Percentiles rank a stretch among this genome's conserved stretches.
These are phyloP conservation scores for Hydropsyche betteni DNA, from an alignment of 2,888 invertebrate species.

Conservation along the genomic window DNA sequence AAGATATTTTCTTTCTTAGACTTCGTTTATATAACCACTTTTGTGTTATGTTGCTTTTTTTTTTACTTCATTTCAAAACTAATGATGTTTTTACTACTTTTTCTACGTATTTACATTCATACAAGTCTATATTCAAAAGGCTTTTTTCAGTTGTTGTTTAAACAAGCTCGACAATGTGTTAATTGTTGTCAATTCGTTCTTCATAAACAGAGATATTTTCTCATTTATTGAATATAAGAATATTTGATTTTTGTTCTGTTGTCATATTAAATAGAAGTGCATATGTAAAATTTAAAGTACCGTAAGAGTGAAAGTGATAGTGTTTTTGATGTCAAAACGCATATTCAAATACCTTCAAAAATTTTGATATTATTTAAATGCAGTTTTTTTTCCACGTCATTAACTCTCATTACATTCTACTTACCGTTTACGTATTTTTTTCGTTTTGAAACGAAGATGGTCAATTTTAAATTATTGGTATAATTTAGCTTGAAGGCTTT, in stretches of 20 bases:
- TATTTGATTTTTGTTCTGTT: no score
- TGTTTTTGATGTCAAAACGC: background rate
- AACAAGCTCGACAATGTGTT: no score
- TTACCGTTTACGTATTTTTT: background rate
- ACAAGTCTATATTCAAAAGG: background rate
- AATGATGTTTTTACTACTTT: background rate
- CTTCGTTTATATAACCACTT: background rate
- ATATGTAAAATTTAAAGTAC: background rate
- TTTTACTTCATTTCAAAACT: background rate
- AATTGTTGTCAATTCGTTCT: background rate
- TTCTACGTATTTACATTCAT: background rate
- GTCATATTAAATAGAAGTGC: background rate
- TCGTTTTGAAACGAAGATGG: slow-evolving; percentile 6
- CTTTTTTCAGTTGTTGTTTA: background rate
- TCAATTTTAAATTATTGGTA: slow-evolving; percentile 15
- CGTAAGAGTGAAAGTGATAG: slow-evolving; percentile 1
- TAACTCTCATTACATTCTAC: background rate
- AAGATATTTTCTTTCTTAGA: background rate
- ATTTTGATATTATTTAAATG: no score
- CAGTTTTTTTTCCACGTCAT: background rate
- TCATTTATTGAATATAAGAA: background rate
- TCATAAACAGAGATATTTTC: background rate
- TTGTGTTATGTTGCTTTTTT: slow-evolving; percentile 1
- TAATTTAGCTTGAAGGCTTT: slow-evolving; percentile 21
- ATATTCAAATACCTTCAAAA: background rate